Evolutionary conservation across 2,113 vertebrate genomes (phyloP).

Genomic region (Tetrao urogallus): DNA sequence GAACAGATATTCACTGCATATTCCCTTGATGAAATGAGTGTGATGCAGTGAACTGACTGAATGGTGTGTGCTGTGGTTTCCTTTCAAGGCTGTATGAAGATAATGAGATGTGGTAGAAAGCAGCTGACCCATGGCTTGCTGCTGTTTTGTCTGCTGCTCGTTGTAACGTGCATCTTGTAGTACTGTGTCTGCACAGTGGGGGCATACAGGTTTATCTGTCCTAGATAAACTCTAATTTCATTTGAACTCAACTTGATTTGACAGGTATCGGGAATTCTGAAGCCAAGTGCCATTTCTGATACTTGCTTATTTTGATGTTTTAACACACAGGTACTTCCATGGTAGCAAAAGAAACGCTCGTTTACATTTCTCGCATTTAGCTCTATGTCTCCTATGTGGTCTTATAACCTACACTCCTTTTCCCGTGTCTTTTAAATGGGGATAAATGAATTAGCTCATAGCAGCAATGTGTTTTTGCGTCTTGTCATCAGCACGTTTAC

Average conservation of each 20-base stretch:
- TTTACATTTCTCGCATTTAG: background rate
- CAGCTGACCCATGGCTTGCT: background rate
- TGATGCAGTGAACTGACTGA: background rate
- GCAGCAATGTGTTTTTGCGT: fast-evolving
- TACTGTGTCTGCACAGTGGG: background rate
- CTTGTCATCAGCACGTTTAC: background rate
- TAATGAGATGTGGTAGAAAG: background rate
- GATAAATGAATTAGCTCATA: background rate
- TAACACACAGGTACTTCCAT: background rate
- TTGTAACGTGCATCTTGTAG: fast-evolving
- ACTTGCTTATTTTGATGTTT: background rate
- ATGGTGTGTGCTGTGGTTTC: background rate
- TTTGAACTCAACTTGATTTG: background rate
- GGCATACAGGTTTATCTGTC: background rate
- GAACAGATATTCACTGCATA: background rate
- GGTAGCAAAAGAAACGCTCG: no score
- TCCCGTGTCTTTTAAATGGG: background rate
- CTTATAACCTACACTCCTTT: background rate
- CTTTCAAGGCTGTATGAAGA: slow-evolving; percentile 16
- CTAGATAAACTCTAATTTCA: background rate
- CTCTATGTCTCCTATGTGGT: background rate
- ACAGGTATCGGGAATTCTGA: background rate
- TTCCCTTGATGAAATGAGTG: background rate
- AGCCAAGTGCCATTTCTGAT: background rate
- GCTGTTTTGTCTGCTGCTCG: slow-evolving; percentile 36